Evolutionary conservation across 2,113 vertebrate species (phyloP).

Genomic region (Zosterops pallidus): DNA sequence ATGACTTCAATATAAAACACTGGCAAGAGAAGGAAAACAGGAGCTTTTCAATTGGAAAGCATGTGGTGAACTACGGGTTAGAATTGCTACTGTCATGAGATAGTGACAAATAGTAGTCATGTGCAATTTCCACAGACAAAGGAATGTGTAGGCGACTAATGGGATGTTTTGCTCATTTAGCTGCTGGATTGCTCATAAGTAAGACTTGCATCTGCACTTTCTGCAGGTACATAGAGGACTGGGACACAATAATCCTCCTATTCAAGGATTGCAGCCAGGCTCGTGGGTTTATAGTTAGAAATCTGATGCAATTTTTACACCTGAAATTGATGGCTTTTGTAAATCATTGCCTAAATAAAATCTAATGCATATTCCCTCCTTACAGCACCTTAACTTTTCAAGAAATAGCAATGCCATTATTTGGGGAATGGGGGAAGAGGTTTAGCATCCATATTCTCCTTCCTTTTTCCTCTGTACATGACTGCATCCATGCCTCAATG

Average conservation of each 20-base stretch:
- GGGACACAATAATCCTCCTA: not conserved
- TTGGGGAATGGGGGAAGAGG: fast-evolving
- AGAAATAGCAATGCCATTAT: not conserved
- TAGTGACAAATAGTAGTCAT: not conserved
- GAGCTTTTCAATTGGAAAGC: not conserved
- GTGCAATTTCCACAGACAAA: not conserved
- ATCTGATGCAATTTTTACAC: not conserved
- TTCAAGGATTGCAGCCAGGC: not conserved
- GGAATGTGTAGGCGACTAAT: not conserved
- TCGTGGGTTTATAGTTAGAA: not conserved
- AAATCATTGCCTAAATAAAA: not conserved
- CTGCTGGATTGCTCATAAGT: not conserved
- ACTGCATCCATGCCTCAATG: not conserved
- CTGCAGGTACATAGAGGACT: not conserved
- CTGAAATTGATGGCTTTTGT: not conserved
- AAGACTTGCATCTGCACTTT: not conserved
- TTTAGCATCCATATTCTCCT: not conserved
- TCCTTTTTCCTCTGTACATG: not conserved
- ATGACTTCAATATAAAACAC: not conserved
- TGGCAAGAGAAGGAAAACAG: not conserved
- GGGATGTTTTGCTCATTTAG: not conserved
- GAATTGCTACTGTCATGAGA: not conserved
- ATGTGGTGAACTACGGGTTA: not conserved
- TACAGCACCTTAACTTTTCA: not conserved
- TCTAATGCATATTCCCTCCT: not conserved